phyloP scores from a whole-genome alignment of 2,888 invertebrate genomes.

The Nephrotoma flavescens region DNA sequence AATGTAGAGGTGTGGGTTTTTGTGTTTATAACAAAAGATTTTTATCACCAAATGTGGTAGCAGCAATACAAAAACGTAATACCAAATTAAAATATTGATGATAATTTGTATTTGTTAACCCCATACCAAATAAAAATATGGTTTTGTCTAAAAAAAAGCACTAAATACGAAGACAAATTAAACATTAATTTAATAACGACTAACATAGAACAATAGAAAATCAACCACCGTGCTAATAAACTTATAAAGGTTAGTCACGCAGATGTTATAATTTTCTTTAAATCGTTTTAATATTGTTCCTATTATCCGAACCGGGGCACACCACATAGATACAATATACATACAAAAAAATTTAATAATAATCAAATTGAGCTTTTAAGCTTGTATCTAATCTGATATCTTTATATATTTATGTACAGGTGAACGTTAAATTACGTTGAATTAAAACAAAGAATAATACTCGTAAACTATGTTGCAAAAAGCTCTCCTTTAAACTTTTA shows the following conservation, averaged over 20 bases:
- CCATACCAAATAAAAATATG: background rate
- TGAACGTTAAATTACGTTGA: background rate
- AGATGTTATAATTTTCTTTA: background rate
- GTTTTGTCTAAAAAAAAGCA: background rate
- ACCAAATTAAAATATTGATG: background rate
- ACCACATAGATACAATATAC: background rate
- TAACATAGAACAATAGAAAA: background rate
- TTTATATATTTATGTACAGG: background rate
- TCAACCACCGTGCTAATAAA: background rate
- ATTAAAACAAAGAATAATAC: too few relatives aligned
- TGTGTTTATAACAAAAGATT: background rate
- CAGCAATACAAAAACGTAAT: background rate
- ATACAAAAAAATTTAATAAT: background rate
- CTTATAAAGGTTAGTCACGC: background rate
- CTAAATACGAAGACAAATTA: background rate
- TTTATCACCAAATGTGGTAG: background rate
- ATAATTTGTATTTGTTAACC: background rate
- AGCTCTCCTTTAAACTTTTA: too few relatives aligned
- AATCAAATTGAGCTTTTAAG: background rate
- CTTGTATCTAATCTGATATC: background rate
- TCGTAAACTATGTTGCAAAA: too few relatives aligned
- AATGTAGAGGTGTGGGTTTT: too few relatives aligned
- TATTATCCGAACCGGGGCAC: background rate
- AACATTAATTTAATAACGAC: background rate
- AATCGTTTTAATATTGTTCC: background rate